Conservation (phyloP, 2,888 invertebrate genomes). For the Apamea monoglypha region DNA sequence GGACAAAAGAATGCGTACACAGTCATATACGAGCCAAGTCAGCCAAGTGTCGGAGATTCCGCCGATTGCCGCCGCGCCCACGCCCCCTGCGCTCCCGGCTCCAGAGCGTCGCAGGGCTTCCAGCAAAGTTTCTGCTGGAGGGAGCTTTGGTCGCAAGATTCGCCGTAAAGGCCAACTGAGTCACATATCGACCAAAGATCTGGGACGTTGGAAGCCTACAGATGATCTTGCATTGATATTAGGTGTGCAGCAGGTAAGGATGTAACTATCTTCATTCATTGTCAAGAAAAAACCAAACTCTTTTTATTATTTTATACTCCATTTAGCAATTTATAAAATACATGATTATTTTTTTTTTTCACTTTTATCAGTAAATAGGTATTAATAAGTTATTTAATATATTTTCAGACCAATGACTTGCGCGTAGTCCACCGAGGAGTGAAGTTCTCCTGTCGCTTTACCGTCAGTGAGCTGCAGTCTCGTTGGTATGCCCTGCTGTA, state of each 20-base stretch:
- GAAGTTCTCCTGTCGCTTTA: constrained; percentile 98
- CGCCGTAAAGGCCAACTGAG: constrained; percentile 92
- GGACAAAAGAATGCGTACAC: constrained; percentile 86
- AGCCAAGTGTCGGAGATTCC: constrained; percentile 89
- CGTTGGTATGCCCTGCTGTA: constrained; percentile 99
- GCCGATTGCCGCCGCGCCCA: constrained; percentile 72
- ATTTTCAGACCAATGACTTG: constrained; percentile 93
- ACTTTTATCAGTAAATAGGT: neutral
- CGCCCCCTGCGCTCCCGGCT: constrained; percentile 74
- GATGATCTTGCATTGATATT: constrained; percentile 98
- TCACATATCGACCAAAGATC: constrained; percentile 94
- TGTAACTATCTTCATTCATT: neutral
- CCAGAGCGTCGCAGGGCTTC: constrained; percentile 80
- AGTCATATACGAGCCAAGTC: constrained; percentile 88
- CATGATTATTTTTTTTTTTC: neutral
- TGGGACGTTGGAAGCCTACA: constrained; percentile 98
- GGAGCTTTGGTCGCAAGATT: constrained; percentile 85
- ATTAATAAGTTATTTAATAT: neutral
- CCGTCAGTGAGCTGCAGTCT: constrained; percentile 97
- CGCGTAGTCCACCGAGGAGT: constrained; percentile 96
- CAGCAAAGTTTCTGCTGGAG: constrained; percentile 84
- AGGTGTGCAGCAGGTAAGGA: constrained; percentile 95
- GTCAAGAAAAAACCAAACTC: neutral
- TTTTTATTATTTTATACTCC: neutral
- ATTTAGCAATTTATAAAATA: too few relatives aligned